Evolutionary conservation across 2,113 vertebrate genomes (phyloP).

Genomic region (Tragelaphus strepsiceros): DNA sequence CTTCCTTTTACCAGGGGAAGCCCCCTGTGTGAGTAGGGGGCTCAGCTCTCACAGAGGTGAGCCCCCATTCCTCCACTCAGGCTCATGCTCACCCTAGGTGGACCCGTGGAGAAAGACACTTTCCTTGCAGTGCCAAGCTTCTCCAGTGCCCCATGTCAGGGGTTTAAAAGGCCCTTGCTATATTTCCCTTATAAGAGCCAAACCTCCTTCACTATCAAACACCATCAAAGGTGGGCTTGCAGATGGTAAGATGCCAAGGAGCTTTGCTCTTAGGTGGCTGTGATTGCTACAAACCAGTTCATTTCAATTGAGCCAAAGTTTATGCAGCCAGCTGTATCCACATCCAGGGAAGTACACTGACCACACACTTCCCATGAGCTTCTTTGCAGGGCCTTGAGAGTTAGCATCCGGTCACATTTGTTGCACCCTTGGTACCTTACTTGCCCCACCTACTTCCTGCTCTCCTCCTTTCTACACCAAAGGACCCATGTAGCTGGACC

Average conservation of each 20-base stretch:
- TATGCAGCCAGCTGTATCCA: background rate
- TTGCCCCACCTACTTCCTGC: background rate
- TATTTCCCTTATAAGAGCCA: background rate
- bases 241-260: background rate
- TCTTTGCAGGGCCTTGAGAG: background rate
- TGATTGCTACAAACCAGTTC: background rate
- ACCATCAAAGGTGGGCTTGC: background rate
- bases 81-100: rapidly evolving
- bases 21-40: background rate
- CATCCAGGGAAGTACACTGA: background rate
- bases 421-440: background rate
- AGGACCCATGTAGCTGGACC: background rate
- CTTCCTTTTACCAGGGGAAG: background rate
- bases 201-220: background rate
- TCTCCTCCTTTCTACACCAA: background rate
- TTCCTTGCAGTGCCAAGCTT: background rate
- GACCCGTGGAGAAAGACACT: background rate
- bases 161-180: background rate
- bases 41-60: rapidly evolving
- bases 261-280: background rate
- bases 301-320: background rate
- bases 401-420: background rate
- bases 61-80: rapidly evolving
- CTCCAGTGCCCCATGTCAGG: background rate
- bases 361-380: background rate